Conservation (phyloP, 2,113 vertebrate genomes). For the Sinocyclocheilus anshuiensis region DNA sequence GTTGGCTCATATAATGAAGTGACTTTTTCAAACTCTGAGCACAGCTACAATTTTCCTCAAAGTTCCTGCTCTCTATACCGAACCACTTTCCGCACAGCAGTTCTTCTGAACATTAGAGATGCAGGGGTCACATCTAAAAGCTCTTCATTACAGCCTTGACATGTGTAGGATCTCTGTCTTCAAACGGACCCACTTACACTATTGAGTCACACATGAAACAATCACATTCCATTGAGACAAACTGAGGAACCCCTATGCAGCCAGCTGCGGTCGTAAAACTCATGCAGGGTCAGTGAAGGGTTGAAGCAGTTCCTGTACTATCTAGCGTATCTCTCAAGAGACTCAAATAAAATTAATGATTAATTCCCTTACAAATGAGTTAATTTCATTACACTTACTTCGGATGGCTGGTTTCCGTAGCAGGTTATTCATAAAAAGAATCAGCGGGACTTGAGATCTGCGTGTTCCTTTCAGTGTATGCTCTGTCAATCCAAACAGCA, state of each 20-base stretch:
- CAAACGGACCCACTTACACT: too few relatives aligned
- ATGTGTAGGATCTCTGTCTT: too few relatives aligned
- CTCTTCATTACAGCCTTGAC: not conserved
- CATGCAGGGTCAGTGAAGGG: too few relatives aligned
- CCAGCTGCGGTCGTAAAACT: too few relatives aligned
- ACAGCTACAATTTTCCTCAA: not conserved
- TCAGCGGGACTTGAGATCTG: not conserved
- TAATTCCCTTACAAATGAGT: too few relatives aligned
- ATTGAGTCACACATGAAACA: too few relatives aligned
- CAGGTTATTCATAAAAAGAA: not conserved
- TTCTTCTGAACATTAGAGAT: not conserved
- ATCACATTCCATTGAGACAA: too few relatives aligned
- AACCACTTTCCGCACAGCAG: not conserved
- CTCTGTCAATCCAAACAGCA: not conserved
- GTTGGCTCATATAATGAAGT: not conserved
- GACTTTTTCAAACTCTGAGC: constrained; percentile 4
- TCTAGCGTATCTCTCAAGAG: too few relatives aligned
- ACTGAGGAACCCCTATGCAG: too few relatives aligned
- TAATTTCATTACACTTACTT: too few relatives aligned
- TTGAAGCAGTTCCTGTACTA: too few relatives aligned
- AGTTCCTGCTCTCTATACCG: not conserved
- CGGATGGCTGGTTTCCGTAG: not conserved
- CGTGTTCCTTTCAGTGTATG: not conserved
- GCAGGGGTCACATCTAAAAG: not conserved
- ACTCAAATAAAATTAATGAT: too few relatives aligned